These are phyloP conservation scores for Nilaparvata lugens DNA, from an alignment of 1,140 invertebrate species.

Conservation along the genomic window DNA sequence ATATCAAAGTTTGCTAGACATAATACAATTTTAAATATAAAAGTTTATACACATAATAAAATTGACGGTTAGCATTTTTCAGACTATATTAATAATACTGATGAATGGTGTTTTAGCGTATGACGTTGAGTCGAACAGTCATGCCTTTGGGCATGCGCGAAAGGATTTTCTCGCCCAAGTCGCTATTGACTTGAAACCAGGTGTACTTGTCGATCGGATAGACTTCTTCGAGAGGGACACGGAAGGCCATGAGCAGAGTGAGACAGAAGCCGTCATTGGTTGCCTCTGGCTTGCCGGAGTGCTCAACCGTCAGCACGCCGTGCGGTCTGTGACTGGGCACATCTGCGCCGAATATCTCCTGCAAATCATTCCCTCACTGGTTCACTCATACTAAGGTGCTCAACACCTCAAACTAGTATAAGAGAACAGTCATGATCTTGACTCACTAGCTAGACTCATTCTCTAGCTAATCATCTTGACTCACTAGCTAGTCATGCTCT, in stretches of 20 bases:
- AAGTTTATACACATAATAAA: too few species aligned
- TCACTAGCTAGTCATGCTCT: too few species aligned
- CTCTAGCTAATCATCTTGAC: too few species aligned
- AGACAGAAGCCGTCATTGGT: conserved; percentile 68
- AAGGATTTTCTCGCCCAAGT: conserved; percentile 58
- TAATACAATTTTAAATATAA: too few species aligned
- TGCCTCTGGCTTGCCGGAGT: conserved; percentile 41
- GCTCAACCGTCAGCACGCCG: conserved; percentile 60
- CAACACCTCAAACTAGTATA: too few species aligned
- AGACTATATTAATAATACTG: too few species aligned
- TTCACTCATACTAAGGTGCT: too few species aligned
- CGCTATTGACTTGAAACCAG: conserved; percentile 69
- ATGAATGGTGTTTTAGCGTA: conserved; percentile 29
- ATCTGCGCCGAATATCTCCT: conserved; percentile 81
- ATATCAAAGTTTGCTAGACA: too few species aligned
- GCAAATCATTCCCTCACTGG: too few species aligned
- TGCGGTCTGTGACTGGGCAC: conserved; percentile 76
- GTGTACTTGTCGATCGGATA: conserved; percentile 77
- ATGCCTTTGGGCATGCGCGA: conserved; percentile 60
- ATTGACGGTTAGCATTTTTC: too few species aligned
- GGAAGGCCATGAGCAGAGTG: conserved; percentile 74
- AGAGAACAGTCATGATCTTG: too few species aligned
- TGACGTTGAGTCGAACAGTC: conserved; percentile 69
- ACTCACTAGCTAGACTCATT: too few species aligned
- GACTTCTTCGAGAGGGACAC: conserved; percentile 74